Base-by-base conservation (phyloP, 2,113 vertebrate genomes). In the Sphaerodactylus townsendi region DNA sequence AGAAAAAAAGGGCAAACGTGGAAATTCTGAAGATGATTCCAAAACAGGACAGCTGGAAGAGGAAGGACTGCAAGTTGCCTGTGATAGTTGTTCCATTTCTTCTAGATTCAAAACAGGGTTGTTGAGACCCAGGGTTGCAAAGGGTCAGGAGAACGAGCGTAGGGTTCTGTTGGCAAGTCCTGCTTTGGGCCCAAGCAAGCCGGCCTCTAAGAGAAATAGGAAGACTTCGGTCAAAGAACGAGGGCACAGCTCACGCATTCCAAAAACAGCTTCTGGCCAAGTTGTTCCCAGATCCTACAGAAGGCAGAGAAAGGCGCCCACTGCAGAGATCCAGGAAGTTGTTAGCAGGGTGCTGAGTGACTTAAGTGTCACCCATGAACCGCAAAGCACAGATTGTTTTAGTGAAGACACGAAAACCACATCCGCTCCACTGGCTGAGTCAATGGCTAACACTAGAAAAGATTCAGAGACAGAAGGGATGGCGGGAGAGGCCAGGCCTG, bases 61-160 rank as follows among this genome's bases (percentile, higher is more conserved):
- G 1, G 93, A 80, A 46, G 84, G 78, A 8, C 56, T 50, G 30
- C 83, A 71, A 0, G 85, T 91, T 65, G 95, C 96, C 70, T 99
- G 99, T 1, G 97, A 99, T 89, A 95, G 98, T 88, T 99, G 99
- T 81, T 93, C 95, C 3, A 95, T 97, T 89, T 96, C 96, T 89
- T 99, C 99, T 90, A 95, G 97, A 48, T 98, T 98, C 46, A 90
- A 97, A 87, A 97, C 97, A 0, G 99, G 98, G 74, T 95, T 99
- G 91, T 98, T 97, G 88, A 97, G 98, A 91, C 99, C 99, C 91
- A 98, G 97, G 93, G 98, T 98, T 85, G 97, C 98, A 95, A 99
- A 99, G 82, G 98, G 99, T 83, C 94, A 94, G 82, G 91, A 93
- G n/a, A 96, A 87, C 88, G 88, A 88, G 0, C 53, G 95, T 5